Base-by-base conservation (phyloP, 1,140 invertebrate genomes). In the Drosophila lowei region DNA sequence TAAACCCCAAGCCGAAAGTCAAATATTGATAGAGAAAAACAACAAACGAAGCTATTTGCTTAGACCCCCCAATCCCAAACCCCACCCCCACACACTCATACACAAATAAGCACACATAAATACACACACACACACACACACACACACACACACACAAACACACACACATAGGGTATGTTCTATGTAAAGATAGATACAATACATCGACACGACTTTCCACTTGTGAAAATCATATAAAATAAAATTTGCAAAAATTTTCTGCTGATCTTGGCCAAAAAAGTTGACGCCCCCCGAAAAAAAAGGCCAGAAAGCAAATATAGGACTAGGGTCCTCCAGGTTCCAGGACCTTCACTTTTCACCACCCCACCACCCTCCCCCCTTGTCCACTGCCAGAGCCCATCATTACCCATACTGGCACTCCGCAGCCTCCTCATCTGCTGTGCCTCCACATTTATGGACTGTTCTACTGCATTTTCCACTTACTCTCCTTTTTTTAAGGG, bases 201-300 rank as follows among this genome's bases (percentile, higher is more conserved):
- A 62, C 54, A 71, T 70, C 66, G 72, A 85, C 77, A 80, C 64
- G 73, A 85, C 73, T 86, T 85, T 86, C 81, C 81, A 85, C 81
- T 85, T 85, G 81, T 85, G 81, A 85, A 85, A 85, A 85, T 85
- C 81, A 77, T 81, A 85, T 85, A 85, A 85, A 86, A 85, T 85
- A 85, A 86, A 85, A 85, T 85, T 85, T 86, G 81, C 81, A 85
- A 85, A 86, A 77, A 85, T 85, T 85, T 85, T 86, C 55, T 85
- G 81, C 81, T 85, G 81, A 85, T 85, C 81, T 85, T 81, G 81
- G 83, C 81, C 34, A 38, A 38, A 38, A 38, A 38, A 86, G 81
- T 85, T 86, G 53, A 57, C 65, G 72, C 34, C 11, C 34, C 3
- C 11, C n/a, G n/a, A n/a, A n/a, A 5, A 38, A 75, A 75, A 72